Evolutionary conservation across 2,113 vertebrate genomes (phyloP), one percentile per base, ranked within the genome.

Genomic region (Amblyopsis rosae): DNA sequence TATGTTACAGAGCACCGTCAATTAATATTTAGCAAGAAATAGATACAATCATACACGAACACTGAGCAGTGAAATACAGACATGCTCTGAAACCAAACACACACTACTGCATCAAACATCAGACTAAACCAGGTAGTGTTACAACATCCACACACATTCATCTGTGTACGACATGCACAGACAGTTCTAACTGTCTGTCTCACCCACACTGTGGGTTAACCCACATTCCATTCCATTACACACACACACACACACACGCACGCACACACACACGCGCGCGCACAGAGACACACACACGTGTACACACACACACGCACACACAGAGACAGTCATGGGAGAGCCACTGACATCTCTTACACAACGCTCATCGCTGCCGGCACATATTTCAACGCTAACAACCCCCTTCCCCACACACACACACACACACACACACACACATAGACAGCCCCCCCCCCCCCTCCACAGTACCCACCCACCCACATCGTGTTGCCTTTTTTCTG

Each of bases 131-230:
- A n/a, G 6, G 49, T 15, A 47, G 15, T 50, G 51, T 87, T 82
- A 85, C 77, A 60, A 85, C 73, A 87, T 8, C 72, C 65, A 45
- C 60, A 41, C 35, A 41, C 35, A 41, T 41, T 41, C 35, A 54
- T 15, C 53, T 79, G 63, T 76, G 72, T 41, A 41, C 49, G 19
- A 82, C 84, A 67, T 86, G 86, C 81, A 66, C 79, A 49, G 68
- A 86, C 88, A 86, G 62, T 78, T 82, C 81, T 75, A 88, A 90
- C 87, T 81, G 85, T 74, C 81, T 82, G 49, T 65, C 26, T 82
- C 82, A 81, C 86, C 82, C 83, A 87, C 88, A 82, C 74, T 69
- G 61, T 69, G n/a, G n/a, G 58, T 51, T 76, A 86, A 86, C 86
- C 64, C 67, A 75, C 82, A 83, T 85, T 83, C 66, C 82, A 83